These are phyloP conservation scores for Torymus texanus DNA, from an alignment of 2,888 invertebrate genomes.

Conservation along the genomic window DNA sequence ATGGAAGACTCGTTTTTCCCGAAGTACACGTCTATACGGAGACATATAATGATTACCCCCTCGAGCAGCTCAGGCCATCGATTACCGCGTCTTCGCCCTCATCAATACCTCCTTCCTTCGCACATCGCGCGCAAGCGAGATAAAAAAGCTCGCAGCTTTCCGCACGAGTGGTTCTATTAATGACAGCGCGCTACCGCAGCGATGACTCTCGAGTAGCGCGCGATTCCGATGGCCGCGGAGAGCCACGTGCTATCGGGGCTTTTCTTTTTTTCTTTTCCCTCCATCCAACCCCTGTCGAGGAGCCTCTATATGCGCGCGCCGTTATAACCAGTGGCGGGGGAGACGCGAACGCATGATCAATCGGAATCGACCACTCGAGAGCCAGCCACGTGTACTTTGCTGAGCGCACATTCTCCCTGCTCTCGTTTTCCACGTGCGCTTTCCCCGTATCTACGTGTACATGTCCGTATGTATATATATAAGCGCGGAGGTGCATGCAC, in stretches of 20 bases:
- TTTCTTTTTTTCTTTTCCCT: slow-evolving; percentile 14
- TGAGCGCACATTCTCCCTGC: slow-evolving; percentile 2
- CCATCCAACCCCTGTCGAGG: background rate
- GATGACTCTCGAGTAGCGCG: slow-evolving; percentile 3
- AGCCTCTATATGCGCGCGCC: slow-evolving; percentile 5
- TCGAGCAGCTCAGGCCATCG: too few relatives aligned
- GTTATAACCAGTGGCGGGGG: slow-evolving; percentile 5
- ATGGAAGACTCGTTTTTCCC: too few relatives aligned
- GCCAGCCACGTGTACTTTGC: slow-evolving; percentile 63
- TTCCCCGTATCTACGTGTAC: slow-evolving; percentile 53
- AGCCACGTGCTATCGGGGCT: slow-evolving; percentile 16
- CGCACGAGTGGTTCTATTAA: slow-evolving; percentile 23
- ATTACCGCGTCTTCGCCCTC: too few relatives aligned
- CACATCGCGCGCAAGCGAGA: too few relatives aligned
- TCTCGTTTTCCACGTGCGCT: slow-evolving; percentile 49
- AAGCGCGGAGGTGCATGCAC: background rate
- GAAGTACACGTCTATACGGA: too few relatives aligned
- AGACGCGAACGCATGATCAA: slow-evolving; percentile 64
- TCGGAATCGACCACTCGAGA: slow-evolving; percentile 67
- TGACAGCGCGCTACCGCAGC: slow-evolving; percentile 2
- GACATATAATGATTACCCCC: too few relatives aligned
- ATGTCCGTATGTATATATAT: too few relatives aligned
- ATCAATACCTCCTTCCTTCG: too few relatives aligned
- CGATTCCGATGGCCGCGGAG: background rate
- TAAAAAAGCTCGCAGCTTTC: background rate